Evolutionary conservation across 1,140 invertebrate genomes (phyloP), one percentile per base, ranked within the genome.

Genomic region (Heliconius congener): DNA sequence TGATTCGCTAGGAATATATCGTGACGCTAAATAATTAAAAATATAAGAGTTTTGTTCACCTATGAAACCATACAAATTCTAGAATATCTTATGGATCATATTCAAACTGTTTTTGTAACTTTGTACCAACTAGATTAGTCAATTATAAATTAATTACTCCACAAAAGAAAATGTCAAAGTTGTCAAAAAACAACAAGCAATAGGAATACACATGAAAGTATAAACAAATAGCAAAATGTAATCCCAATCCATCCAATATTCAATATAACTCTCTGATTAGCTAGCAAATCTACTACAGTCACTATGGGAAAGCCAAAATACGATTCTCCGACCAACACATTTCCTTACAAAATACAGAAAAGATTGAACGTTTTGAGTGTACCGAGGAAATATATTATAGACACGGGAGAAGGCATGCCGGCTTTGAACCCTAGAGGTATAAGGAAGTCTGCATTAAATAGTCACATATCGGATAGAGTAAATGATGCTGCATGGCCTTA

Each of bases 401-500:
- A 90, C 46, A 87, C 87, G 0, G 86, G 82, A 1, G 90, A 93
- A 71, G 90, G 89, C 0, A 90, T 92, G 93, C 92, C 91, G 0
- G 84, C 86, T 0, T 75, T 88, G 2, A 91, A 82, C 2, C 83
- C 87, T 0, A 70, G 82, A 27, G 91, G 91, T 0, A 85, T 93
- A 27, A 75, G 91, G 30, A 87, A 86, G 39, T 93, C 93, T 2
- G 93, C 93, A 0, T 27, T 93, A 0, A 82, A 82, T 18, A 81
- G 79, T 1, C 83, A 82, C 0, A 72, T 84, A 23, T 81, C 86
- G 3, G 93, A 94, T 30, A 86, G 93, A 81, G 86, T 93, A 1
- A 87, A 88, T 52, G 93, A 94, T 37, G 89, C 83, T 8, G 84
- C 91, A 1, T 93, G 87, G 88, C 93, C 93, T 1, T 92, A 90